Base-by-base conservation (phyloP, 2,888 invertebrate genomes). In the Troilus luridus region DNA sequence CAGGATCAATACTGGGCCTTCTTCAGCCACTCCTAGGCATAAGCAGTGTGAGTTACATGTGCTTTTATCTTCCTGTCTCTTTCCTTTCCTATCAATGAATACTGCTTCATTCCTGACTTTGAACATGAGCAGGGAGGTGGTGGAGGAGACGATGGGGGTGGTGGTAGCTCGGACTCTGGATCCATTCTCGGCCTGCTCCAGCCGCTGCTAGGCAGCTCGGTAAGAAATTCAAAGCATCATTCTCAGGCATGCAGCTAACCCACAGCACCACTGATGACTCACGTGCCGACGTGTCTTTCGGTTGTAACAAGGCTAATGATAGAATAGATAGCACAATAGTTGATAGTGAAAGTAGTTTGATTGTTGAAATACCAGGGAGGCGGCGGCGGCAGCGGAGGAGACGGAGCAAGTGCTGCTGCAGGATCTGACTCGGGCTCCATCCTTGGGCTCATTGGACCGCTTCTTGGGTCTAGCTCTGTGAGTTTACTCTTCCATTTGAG, bases 371-470 rank as follows among this genome's bases (percentile, higher is more conserved):
- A n/a, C 60, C 41, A 88, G 88, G 88, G 88, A 62, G 88, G 88
- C n/a, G 91, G 91, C 59, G 92, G 92, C 77, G 92, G 92, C 54
- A 92, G 92, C 58, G 92, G 92, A 64, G 92, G 91, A 41, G 91
- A 59, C 41, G 92, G 88, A 58, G 92, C 60, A 17, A 67, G 90
- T 41, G 90, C 88, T 81, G 88, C 90, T 41, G 92, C 88, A 60
- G 92, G 91, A 27, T 91, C 89, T 56, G 90, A 89, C 27, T 91
- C 91, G 0, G 91, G 92, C 12, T 92, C 92, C 77, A 91, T 93
- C 81, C 91, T 93, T 21, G 92, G 91, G 41, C 90, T 93, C 14
- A 88, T 93, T 41, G 91, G 91, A n/a, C 93, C 93, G n/a, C 91
- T 93, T 24, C 88, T 93, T 21, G 93, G 93, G 10, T 91, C 92